Evolutionary conservation across 2,888 invertebrate species (phyloP), one percentile per base, ranked within the genome.

Genomic region (Drosophila histrio): DNA sequence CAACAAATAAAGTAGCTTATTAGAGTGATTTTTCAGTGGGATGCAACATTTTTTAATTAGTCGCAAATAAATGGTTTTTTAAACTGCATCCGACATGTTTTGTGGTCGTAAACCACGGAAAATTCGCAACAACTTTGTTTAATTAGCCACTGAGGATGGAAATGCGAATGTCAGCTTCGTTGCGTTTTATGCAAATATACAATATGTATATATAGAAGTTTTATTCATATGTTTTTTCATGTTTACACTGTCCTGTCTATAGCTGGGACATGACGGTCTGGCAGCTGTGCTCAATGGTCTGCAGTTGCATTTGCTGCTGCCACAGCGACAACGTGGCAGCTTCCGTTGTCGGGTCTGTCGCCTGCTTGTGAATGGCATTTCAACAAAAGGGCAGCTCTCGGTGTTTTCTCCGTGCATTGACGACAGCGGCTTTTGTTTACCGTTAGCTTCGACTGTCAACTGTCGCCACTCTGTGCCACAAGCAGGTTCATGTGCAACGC

Each of bases 361-460:
- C n/a, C 13, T 41, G n/a, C n/a, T n/a, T 41, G 34, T 49, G 43
- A 71, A 70, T 71, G 72, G 39, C 34, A 34, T 24, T 9, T 24
- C 21, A 46, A 71, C 59, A 71, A 64, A 71, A 59, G 63, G 53
- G 8, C 63, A 71, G 56, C 36, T 50, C 34, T 36, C 22, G 7
- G 11, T 62, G 30, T 13, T 22, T 43, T 19, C 13, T 9, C 2
- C 26, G 13, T 28, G 30, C 34, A 24, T 47, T 64, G 65, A 50
- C 38, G n/a, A 21, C 47, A 39, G 13, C 3, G 32, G 49, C 39
- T 54, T 58, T 76, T 72, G 58, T 64, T 50, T 47, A 46, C 22
- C 39, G 17, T 47, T 47, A 38, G 47, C 34, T 21, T 30, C n/a
- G 28, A 30, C 38, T 52, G 49, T 63, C 53, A 34, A 24, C 36